These are phyloP conservation scores for Arctopsyche grandis DNA, from an alignment of 1,140 invertebrate species.

Conservation along the genomic window DNA sequence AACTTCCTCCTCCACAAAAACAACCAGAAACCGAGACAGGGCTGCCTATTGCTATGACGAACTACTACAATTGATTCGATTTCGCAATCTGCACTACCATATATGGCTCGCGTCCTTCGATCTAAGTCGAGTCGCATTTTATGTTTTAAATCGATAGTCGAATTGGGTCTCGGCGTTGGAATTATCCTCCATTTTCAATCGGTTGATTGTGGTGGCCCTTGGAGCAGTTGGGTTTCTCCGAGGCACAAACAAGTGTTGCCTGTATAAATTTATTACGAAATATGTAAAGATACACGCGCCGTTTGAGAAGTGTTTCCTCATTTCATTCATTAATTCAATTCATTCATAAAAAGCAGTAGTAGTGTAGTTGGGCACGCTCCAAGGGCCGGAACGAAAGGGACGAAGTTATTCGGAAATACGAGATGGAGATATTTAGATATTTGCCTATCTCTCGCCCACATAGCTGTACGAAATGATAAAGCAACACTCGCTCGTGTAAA, in stretches of 20 bases:
- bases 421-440: not conserved
- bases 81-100: not conserved
- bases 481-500: not conserved
- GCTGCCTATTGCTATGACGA: conserved; percentile 20
- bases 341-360: conserved; percentile 52
- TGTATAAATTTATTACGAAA: conserved; percentile 54
- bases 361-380: conserved; percentile 34
- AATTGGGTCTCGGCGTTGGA: too few relatives aligned
- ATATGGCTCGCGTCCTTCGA: not conserved
- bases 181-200: not conserved
- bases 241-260: not conserved
- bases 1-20: conserved; percentile 32
- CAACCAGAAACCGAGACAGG: conserved; percentile 12
- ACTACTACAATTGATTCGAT: conserved; percentile 12
- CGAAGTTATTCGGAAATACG: not conserved
- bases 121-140: not conserved
- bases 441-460: not conserved
- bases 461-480: not conserved
- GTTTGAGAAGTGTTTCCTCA: conserved; percentile 46
- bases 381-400: conserved; percentile 26
- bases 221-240: conserved; percentile 26
- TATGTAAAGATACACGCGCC: conserved; percentile 21
- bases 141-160: not conserved
- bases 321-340: conserved; percentile 56
- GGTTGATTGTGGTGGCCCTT: too few relatives aligned